A percentile compares a stretch with the other conserved stretches of the same genome.
Conservation (phyloP, 2,113 vertebrate genomes). For the Ursus arctos region DNA sequence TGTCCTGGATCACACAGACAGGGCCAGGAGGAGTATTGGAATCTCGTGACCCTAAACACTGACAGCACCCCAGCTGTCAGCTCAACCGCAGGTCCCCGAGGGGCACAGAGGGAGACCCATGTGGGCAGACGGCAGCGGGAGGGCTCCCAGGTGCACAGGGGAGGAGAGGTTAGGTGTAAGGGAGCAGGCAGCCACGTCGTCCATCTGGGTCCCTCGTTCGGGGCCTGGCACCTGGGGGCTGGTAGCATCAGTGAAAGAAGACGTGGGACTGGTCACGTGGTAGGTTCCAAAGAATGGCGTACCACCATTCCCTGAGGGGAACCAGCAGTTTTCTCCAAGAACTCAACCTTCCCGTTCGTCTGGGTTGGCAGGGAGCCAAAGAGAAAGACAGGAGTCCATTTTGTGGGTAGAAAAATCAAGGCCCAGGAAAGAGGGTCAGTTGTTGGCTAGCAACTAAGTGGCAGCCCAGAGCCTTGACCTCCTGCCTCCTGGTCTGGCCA, state of each 20-base stretch:
- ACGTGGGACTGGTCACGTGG: not conserved
- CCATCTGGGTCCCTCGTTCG: not conserved
- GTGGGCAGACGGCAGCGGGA: not conserved
- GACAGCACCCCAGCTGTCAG: not conserved
- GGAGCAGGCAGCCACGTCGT: not conserved
- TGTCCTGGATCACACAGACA: not conserved
- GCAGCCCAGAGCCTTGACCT: conserved; percentile 42
- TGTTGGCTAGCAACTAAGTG: not conserved
- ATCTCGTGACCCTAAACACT: not conserved
- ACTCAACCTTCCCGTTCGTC: not conserved
- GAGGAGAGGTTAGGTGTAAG: not conserved
- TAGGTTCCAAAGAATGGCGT: not conserved
- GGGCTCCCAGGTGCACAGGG: accelerated
- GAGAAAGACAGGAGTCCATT: conserved; percentile 11
- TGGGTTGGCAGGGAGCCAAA: not conserved
- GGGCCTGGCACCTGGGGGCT: not conserved
- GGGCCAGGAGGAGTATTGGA: not conserved
- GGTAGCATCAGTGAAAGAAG: not conserved
- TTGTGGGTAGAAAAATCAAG: not conserved
- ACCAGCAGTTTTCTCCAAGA: not conserved
- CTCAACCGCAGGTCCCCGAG: not conserved
- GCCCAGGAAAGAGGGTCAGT: not conserved
- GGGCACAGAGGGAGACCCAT: not conserved
- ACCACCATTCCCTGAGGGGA: not conserved
- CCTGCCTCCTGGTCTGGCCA: conserved; percentile 1